Evolutionary conservation across 2,888 invertebrate species (phyloP).

Genomic region (Leistus spinibarbis): DNA sequence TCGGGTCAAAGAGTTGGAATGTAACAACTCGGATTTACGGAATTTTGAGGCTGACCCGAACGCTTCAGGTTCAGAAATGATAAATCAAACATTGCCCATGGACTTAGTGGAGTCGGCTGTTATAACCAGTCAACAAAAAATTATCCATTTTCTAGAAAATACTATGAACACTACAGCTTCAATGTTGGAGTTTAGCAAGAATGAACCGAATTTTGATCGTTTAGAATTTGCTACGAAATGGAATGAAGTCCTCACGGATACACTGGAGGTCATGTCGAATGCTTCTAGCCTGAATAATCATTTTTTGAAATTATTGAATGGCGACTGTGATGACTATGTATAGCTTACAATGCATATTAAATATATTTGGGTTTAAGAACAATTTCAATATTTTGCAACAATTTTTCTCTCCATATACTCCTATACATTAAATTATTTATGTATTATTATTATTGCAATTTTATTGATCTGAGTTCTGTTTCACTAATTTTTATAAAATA

Average conservation of each 20-base stretch:
- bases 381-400: neutral
- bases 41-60: slow-evolving; percentile 51
- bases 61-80: too few species aligned
- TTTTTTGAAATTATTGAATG: slow-evolving; percentile 22
- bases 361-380: neutral
- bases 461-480: neutral
- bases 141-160: slow-evolving; percentile 22
- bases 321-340: slow-evolving; percentile 3
- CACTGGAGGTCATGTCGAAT: slow-evolving; percentile 12
- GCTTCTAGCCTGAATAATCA: slow-evolving; percentile 16
- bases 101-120: slow-evolving; percentile 61
- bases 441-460: neutral
- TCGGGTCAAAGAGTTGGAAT: slow-evolving; percentile 91
- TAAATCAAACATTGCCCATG: neutral
- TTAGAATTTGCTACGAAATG: slow-evolving; percentile 19
- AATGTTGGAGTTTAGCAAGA: slow-evolving; percentile 6
- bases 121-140: slow-evolving; percentile 20
- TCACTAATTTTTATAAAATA: neutral
- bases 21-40: neutral
- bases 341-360: neutral
- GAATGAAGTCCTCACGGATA: slow-evolving; percentile 10
- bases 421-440: neutral
- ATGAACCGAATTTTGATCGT: slow-evolving; percentile 10
- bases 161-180: slow-evolving; percentile 17
- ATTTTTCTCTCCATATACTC: too few species aligned